phyloP scores from a whole-genome alignment of 2,113 vertebrate genomes.

The Dicrurus megarhynchus region DNA sequence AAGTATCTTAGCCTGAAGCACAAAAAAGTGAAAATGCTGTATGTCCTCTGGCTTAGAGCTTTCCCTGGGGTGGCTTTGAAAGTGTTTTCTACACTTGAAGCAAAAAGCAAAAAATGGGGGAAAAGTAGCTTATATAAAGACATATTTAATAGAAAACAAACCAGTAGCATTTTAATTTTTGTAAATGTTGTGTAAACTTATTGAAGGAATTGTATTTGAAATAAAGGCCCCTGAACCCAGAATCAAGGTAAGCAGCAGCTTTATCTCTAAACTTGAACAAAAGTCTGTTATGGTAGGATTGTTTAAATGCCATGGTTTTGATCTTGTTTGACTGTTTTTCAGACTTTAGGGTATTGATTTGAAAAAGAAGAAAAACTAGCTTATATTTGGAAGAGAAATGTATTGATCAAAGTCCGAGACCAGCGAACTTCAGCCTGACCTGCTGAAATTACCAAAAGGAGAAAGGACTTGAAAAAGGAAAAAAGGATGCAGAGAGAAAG shows the following conservation, averaged over 20 bases:
- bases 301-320: not conserved
- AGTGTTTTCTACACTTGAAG: not conserved
- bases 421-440: not conserved
- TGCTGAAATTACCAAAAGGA: not conserved
- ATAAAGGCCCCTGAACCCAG: not conserved
- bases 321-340: not conserved
- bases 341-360: not conserved
- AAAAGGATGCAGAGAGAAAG: not conserved
- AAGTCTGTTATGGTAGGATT: not conserved
- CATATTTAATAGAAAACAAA: not conserved
- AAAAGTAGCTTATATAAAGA: not conserved
- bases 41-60: not conserved
- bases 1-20: constrained; percentile 49
- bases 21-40: constrained; percentile 39
- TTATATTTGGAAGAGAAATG: not conserved
- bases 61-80: constrained; percentile 13
- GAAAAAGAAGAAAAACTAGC: not conserved
- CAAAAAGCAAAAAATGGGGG: not conserved
- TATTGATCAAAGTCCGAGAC: not conserved
- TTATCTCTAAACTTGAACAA: not conserved
- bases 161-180: not conserved
- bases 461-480: not conserved
- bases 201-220: not conserved
- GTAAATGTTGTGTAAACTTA: not conserved
- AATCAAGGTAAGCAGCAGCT: not conserved